These are phyloP conservation scores for Chrysolina haemoptera DNA, from an alignment of 2,888 invertebrate species.

Conservation along the genomic window DNA sequence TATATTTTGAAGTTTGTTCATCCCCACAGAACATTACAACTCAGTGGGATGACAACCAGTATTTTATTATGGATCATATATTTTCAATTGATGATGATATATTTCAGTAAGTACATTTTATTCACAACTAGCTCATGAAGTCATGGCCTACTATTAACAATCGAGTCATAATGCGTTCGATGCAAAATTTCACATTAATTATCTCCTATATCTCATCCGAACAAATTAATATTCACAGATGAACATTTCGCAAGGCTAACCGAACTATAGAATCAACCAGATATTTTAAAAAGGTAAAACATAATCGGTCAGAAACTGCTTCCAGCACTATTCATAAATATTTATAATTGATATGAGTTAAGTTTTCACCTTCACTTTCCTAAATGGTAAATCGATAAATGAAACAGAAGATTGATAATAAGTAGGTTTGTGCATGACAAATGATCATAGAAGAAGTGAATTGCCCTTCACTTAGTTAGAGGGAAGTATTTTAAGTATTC, in stretches of 20 bases:
- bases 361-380: constrained; percentile 41
- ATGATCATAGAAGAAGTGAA: not conserved
- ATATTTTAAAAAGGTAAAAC: constrained; percentile 5
- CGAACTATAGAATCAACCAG: constrained; percentile 1
- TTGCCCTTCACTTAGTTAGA: not conserved
- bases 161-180: not conserved
- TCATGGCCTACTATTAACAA: not conserved
- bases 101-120: not conserved
- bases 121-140: not conserved
- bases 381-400: constrained; percentile 29
- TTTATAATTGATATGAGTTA: constrained; percentile 34
- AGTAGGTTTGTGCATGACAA: constrained; percentile 14
- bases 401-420: constrained; percentile 16
- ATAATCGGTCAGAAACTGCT: constrained; percentile 18
- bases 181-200: constrained; percentile 11
- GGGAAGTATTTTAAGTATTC: not conserved
- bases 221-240: constrained; percentile 15
- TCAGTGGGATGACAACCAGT: too few species aligned
- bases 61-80: too few species aligned
- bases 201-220: constrained; percentile 4
- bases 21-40: too few species aligned
- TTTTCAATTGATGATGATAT: too few species aligned
- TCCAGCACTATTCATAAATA: constrained; percentile 24
- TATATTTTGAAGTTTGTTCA: too few species aligned
- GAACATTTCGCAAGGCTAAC: constrained; percentile 16